A percentile compares a stretch with the other conserved stretches of the same genome.
These are phyloP conservation scores for Syritta pipiens DNA, from an alignment of 2,888 invertebrate genomes.

Conservation along the genomic window DNA sequence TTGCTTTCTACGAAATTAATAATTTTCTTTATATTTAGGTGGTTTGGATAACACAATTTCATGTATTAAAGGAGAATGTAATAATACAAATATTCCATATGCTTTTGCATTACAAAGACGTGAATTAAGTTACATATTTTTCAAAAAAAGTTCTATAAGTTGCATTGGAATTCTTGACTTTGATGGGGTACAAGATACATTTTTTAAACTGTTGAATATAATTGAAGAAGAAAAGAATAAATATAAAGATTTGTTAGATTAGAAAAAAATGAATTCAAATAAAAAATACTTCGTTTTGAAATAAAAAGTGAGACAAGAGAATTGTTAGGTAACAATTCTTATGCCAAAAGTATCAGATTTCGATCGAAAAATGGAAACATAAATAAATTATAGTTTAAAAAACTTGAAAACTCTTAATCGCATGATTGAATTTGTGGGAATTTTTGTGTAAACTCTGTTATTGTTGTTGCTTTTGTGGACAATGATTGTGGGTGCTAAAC, in stretches of 20 bases:
- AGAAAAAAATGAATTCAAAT: neutral
- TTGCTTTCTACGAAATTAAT: neutral
- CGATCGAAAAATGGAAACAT: too few species aligned
- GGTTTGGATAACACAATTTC: slow-evolving; percentile 82
- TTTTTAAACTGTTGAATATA: slow-evolving; percentile 71
- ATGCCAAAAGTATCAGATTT: too few species aligned
- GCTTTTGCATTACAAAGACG: slow-evolving; percentile 82
- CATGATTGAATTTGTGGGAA: too few species aligned
- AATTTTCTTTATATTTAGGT: slow-evolving; percentile 76
- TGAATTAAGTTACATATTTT: slow-evolving; percentile 81
- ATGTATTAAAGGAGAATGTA: slow-evolving; percentile 80
- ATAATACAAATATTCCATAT: slow-evolving; percentile 81
- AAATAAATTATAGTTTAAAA: too few species aligned
- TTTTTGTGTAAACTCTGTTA: too few species aligned
- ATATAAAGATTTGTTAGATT: slow-evolving; percentile 27
- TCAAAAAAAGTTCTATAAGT: slow-evolving; percentile 82
- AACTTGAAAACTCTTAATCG: too few species aligned
- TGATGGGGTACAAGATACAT: slow-evolving; percentile 82
- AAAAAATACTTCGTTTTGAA: too few species aligned
- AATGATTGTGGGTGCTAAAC: too few species aligned
- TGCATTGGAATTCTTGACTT: slow-evolving; percentile 83
- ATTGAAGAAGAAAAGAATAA: slow-evolving; percentile 71
- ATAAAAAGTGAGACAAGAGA: too few species aligned
- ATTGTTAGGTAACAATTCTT: too few species aligned
- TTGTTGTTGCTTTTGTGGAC: too few species aligned